Conservation (phyloP, 2,113 vertebrate genomes). For the Ailurus styani region DNA sequence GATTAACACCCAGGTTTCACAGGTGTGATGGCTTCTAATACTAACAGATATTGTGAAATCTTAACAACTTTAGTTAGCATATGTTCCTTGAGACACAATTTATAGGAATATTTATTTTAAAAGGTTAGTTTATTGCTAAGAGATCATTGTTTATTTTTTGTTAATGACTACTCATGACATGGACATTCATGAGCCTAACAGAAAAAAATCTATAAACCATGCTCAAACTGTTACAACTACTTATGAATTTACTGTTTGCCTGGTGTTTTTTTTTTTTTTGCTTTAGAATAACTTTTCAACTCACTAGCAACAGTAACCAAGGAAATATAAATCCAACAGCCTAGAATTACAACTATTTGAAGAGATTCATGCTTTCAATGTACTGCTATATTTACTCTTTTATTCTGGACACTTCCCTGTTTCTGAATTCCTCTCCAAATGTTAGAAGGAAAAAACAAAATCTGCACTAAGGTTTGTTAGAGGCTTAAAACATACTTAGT, state of each 20-base stretch:
- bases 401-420: constrained; percentile 23
- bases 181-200: background rate
- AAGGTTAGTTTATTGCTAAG: background rate
- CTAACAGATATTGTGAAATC: background rate
- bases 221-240: background rate
- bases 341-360: constrained; percentile 35
- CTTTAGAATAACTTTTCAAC: constrained; percentile 42
- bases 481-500: background rate
- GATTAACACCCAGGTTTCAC: background rate
- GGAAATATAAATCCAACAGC: constrained; percentile 57
- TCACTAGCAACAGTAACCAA: constrained; percentile 50
- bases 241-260: constrained; percentile 31
- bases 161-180: background rate
- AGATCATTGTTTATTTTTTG: constrained; percentile 31
- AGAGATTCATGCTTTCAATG: background rate
- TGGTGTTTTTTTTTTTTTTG: background rate
- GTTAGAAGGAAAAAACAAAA: background rate
- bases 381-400: constrained; percentile 40
- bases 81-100: background rate
- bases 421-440: constrained; percentile 18
- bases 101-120: constrained; percentile 36
- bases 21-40: background rate
- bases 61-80: background rate
- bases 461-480: background rate
- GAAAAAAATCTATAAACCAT: background rate